Conservation (phyloP, 1,140 invertebrate genomes). For the Pristionchus pacificus region DNA sequence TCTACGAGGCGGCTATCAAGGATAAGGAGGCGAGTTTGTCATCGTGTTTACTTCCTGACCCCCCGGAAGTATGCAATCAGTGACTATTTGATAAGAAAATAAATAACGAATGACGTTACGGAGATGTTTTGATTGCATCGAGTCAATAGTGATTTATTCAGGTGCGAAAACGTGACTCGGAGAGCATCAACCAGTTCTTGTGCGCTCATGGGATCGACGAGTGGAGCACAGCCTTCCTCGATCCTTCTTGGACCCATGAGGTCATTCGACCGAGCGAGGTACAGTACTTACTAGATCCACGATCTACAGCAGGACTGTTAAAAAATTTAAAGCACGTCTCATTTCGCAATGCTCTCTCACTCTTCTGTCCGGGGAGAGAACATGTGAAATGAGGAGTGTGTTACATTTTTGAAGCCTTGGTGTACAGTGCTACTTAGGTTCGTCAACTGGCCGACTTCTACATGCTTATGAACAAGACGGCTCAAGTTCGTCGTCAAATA, state of each 20-base stretch:
- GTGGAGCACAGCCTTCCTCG: slow-evolving; percentile 49
- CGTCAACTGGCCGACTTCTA: slow-evolving; percentile 51
- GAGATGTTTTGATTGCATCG: too few species aligned
- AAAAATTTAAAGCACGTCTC: too few species aligned
- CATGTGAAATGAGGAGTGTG: too few species aligned
- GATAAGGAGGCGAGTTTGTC: slow-evolving; percentile 30
- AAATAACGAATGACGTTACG: too few species aligned
- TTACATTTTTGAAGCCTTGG: too few species aligned
- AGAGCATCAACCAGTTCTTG: slow-evolving; percentile 51
- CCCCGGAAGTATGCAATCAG: too few species aligned
- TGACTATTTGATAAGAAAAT: neutral
- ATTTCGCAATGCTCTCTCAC: too few species aligned
- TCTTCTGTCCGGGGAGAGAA: too few species aligned
- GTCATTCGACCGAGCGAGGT: slow-evolving; percentile 53
- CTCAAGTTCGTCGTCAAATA: slow-evolving; percentile 55
- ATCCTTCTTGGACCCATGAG: slow-evolving; percentile 55
- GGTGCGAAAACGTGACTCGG: slow-evolving; percentile 39
- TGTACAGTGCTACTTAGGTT: too few species aligned
- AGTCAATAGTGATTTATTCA: neutral
- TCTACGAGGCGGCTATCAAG: slow-evolving; percentile 51
- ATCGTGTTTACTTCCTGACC: too few species aligned
- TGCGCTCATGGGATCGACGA: slow-evolving; percentile 54
- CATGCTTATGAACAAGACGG: slow-evolving; percentile 47
- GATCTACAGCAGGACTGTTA: too few species aligned
- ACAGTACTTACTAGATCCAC: neutral